Conservation (phyloP, 2,888 invertebrate genomes). For the Machimus rusticus region DNA sequence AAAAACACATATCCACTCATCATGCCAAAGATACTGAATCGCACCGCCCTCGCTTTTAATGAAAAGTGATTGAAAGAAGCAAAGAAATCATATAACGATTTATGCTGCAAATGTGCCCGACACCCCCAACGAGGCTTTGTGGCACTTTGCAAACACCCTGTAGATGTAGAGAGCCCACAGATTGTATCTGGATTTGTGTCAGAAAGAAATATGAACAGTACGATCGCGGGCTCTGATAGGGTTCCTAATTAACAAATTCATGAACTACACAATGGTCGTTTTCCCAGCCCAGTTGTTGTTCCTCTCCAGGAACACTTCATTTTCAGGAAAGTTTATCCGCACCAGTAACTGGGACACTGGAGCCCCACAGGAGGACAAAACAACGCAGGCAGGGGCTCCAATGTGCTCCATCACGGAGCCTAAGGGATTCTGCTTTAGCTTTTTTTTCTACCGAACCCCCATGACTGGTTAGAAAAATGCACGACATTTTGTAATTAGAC, state of each 20-base stretch:
- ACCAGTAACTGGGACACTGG: not conserved
- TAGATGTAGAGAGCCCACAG: not conserved
- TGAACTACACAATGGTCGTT: not conserved
- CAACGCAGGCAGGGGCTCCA: not conserved
- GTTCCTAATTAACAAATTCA: conserved; percentile 27
- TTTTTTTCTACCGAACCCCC: not conserved
- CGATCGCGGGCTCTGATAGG: not conserved
- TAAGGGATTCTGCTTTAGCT: not conserved
- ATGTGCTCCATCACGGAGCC: conserved; percentile 3
- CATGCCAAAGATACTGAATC: not conserved
- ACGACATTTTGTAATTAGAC: conserved; percentile 31
- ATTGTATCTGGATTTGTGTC: conserved; percentile 19
- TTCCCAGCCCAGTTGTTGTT: not conserved
- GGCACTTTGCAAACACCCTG: not conserved
- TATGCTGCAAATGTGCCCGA: not conserved
- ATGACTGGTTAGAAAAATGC: not conserved
- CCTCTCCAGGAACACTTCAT: not conserved
- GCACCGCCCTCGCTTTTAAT: not conserved
- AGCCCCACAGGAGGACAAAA: not conserved
- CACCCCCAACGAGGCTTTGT: not conserved
- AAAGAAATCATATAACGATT: not conserved
- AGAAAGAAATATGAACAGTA: not conserved
- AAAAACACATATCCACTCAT: not conserved
- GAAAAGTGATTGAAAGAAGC: not conserved
- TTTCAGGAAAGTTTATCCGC: not conserved